Percentiles rank a stretch among this genome's conserved stretches.
These are phyloP conservation scores for Onychostoma macrolepis DNA, from an alignment of 2,113 vertebrate species.

Conservation along the genomic window DNA sequence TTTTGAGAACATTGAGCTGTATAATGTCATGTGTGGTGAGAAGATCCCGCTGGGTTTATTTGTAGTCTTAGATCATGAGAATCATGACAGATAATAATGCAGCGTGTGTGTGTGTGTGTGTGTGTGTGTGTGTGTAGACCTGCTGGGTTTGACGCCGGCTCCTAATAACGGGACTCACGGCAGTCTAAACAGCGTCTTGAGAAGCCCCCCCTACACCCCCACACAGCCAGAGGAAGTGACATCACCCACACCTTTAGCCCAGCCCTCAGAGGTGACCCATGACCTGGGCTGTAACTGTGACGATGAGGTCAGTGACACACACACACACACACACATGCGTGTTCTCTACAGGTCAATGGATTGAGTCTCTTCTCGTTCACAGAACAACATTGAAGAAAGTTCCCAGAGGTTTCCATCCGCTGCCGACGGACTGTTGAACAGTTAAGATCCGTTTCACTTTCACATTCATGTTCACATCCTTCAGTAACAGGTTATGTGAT, in stretches of 20 bases:
- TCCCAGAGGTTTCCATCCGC: conserved; percentile 78
- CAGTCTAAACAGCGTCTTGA: conserved; percentile 89
- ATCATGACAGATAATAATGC: not conserved
- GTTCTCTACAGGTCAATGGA: not conserved
- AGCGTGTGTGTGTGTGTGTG: conserved; percentile 38
- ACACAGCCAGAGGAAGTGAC: conserved; percentile 86
- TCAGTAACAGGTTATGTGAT: not conserved
- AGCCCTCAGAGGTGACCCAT: conserved; percentile 67
- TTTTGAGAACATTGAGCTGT: conserved; percentile 98
- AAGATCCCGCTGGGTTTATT: not conserved
- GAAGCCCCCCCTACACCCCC: conserved; percentile 80
- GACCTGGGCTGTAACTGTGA: conserved; percentile 93
- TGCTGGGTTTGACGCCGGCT: conserved; percentile 89
- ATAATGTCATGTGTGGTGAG: conserved; percentile 99
- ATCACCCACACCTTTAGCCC: conserved; percentile 75
- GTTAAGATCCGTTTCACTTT: conserved; percentile 39
- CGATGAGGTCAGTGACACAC: conserved; percentile 79
- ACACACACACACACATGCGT: conserved; percentile 3
- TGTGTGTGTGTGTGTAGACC: conserved; percentile 74
- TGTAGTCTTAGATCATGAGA: not conserved
- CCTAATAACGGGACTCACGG: conserved; percentile 96
- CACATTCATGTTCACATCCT: not conserved
- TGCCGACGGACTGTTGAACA: conserved; percentile 72
- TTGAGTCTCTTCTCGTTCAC: conserved; percentile 57
- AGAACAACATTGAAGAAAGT: conserved; percentile 92